Evolutionary conservation across 1,140 invertebrate species (phyloP).

Genomic region (Pissodes strobi): DNA sequence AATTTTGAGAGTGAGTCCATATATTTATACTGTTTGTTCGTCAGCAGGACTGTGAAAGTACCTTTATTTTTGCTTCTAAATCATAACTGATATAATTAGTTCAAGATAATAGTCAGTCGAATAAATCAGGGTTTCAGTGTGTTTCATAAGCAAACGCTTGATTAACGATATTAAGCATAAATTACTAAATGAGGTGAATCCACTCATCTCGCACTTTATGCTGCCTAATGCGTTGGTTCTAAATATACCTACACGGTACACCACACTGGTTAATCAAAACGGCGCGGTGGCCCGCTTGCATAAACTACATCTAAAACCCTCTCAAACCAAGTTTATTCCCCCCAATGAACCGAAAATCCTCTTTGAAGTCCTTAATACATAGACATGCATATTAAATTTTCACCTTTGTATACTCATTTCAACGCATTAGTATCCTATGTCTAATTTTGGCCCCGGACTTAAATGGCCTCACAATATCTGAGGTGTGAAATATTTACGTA

Average conservation of each 20-base stretch:
- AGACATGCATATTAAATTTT: slow-evolving; percentile 21
- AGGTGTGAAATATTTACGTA: slow-evolving; percentile 12
- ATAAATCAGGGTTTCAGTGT: too few species aligned
- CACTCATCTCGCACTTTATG: too few species aligned
- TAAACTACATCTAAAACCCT: slow-evolving; percentile 15
- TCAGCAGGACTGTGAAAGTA: too few species aligned
- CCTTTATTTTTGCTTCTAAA: too few species aligned
- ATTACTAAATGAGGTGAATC: too few species aligned
- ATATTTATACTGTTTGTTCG: too few species aligned
- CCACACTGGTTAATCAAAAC: slow-evolving; percentile 15
- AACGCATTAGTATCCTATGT: not conserved
- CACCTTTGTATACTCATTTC: slow-evolving; percentile 21
- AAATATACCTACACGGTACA: slow-evolving; percentile 8
- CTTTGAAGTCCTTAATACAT: slow-evolving; percentile 15
- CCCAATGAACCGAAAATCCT: slow-evolving; percentile 15
- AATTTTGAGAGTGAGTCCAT: too few species aligned
- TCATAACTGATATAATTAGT: too few species aligned
- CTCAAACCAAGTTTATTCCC: slow-evolving; percentile 9
- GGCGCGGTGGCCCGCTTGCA: not conserved
- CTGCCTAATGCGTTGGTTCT: too few species aligned
- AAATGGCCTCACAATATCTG: not conserved
- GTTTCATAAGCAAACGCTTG: too few species aligned
- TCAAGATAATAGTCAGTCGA: too few species aligned
- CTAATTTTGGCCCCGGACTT: not conserved
- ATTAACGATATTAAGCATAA: too few species aligned